Evolutionary conservation across 2,113 vertebrate species (phyloP).

Genomic region (Austrofundulus limnaeus): DNA sequence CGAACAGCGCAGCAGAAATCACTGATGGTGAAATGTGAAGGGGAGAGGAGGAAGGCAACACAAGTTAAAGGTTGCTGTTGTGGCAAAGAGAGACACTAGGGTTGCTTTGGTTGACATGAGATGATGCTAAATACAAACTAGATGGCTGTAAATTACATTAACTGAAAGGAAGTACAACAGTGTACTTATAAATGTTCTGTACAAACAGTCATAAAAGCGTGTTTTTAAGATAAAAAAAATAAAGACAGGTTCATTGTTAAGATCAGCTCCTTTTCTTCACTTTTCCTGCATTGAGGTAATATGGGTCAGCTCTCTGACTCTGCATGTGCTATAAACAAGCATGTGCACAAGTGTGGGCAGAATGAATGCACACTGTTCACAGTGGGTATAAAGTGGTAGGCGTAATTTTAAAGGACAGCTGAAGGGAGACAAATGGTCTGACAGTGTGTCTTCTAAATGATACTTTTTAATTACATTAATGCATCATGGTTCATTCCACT

Average conservation of each 20-base stretch:
- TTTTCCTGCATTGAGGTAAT: constrained; percentile 38
- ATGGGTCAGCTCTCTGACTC: constrained; percentile 52
- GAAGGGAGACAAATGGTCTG: constrained; percentile 14
- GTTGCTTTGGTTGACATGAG: constrained; percentile 3
- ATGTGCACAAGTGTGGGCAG: constrained; percentile 10
- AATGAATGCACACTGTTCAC: constrained; percentile 12
- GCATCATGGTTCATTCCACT: background rate
- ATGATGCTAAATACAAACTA: too few species aligned
- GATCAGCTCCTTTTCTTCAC: constrained; percentile 5
- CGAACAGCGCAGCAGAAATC: background rate
- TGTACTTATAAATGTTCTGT: background rate
- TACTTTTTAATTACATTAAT: constrained; percentile 3
- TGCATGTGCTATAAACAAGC: constrained; percentile 3
- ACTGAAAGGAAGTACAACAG: background rate
- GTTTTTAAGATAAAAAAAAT: background rate
- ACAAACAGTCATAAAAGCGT: background rate
- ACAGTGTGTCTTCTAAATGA: background rate
- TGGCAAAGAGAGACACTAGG: constrained; percentile 34
- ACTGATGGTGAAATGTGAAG: background rate
- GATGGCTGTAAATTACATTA: background rate
- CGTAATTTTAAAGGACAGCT: constrained; percentile 7
- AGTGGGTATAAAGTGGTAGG: constrained; percentile 24
- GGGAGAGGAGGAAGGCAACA: background rate
- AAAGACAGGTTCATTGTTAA: background rate
- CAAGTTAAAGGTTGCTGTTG: constrained; percentile 34